phyloP scores from a whole-genome alignment of 2,888 invertebrate genomes.

The Coelopa pilipes region DNA sequence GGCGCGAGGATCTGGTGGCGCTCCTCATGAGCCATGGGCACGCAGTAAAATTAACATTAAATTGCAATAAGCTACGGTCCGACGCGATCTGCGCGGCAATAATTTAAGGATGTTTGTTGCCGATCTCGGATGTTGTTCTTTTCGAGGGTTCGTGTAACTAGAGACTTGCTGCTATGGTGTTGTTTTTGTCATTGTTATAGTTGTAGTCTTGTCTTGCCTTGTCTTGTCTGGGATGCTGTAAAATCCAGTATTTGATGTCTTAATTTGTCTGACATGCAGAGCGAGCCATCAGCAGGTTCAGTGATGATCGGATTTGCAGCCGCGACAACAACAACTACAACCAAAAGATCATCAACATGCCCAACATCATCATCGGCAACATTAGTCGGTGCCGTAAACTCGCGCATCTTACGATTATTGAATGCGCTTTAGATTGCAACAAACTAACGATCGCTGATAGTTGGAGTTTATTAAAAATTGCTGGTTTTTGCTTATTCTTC shows the following conservation, averaged over 20 bases:
- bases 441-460: not conserved
- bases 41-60: slow-evolving; percentile 42
- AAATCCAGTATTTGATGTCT: slow-evolving; percentile 40
- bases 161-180: not conserved
- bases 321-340: not conserved
- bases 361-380: too few species aligned
- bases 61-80: slow-evolving; percentile 37
- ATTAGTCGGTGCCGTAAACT: too few species aligned
- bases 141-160: too few species aligned
- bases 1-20: slow-evolving; percentile 10
- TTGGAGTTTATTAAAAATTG: too few species aligned
- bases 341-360: too few species aligned
- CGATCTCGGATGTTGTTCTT: too few species aligned
- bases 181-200: slow-evolving; percentile 3
- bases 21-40: slow-evolving; percentile 17
- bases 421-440: not conserved
- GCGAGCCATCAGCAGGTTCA: slow-evolving; percentile 1
- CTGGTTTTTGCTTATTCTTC: too few species aligned
- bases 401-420: too few species aligned
- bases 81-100: slow-evolving; percentile 31
- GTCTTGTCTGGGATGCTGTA: slow-evolving; percentile 10
- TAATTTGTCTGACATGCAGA: slow-evolving; percentile 33
- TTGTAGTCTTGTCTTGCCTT: not conserved
- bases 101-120: slow-evolving; percentile 37
- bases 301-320: not conserved